phyloP scores from a whole-genome alignment of 23 tunicate genomes.

The Corella eumyota region DNA sequence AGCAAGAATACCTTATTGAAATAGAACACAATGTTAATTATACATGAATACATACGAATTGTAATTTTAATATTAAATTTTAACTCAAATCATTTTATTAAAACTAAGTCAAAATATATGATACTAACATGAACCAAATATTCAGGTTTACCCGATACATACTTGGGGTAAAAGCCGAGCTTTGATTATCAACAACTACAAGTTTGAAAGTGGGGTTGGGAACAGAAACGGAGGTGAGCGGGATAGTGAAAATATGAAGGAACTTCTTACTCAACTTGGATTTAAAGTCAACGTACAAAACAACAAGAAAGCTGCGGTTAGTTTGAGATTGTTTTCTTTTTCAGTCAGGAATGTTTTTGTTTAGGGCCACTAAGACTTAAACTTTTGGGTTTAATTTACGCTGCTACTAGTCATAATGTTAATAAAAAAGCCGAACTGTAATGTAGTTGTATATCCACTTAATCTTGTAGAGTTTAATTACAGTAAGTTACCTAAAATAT shows the following conservation, averaged over 20 bases:
- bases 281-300: conserved; percentile 10
- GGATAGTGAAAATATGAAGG: conserved; percentile 10
- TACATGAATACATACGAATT: no score
- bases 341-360: conserved; percentile 1
- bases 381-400: no score
- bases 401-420: neutral
- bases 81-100: no score
- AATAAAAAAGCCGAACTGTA: neutral
- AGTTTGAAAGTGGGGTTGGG: neutral
- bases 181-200: conserved; percentile 24
- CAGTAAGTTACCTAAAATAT: neutral
- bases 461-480: no score
- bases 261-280: conserved; percentile 7
- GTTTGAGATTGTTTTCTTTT: no score
- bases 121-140: no score
- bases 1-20: no score
- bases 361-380: no score
- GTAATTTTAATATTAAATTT: no score
- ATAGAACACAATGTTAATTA: no score
- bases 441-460: no score
- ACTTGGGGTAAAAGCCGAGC: conserved; percentile 22
- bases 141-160: conserved; percentile 9
- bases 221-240: conserved; percentile 12
- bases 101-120: no score
- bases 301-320: conserved; percentile 7